A percentile compares a stretch with the other conserved stretches of the same genome.
phyloP scores from a whole-genome alignment of 2,888 invertebrate species.

The Tolmerus cingulatus region DNA sequence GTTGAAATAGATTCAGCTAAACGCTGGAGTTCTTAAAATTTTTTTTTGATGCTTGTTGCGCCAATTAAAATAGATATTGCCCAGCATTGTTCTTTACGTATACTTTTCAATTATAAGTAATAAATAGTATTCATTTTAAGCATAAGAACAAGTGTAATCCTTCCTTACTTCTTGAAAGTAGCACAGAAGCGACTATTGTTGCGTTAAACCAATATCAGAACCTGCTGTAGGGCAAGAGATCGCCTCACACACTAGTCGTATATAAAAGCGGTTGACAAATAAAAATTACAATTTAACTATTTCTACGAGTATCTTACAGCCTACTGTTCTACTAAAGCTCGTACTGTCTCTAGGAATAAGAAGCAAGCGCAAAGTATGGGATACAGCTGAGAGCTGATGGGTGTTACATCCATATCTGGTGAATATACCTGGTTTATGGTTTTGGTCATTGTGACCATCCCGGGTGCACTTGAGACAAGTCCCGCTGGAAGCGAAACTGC shows the following conservation, averaged over 20 bases:
- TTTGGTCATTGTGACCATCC: slow-evolving; percentile 73
- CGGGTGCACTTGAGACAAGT: slow-evolving; percentile 67
- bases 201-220: not conserved
- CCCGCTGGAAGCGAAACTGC: slow-evolving; percentile 66
- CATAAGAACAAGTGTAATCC: not conserved
- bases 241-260: not conserved
- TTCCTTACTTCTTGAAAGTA: not conserved
- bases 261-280: not conserved
- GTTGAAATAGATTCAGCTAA: too few relatives aligned
- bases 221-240: not conserved
- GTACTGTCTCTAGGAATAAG: not conserved
- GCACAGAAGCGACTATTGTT: not conserved
- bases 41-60: not conserved
- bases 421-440: slow-evolving; percentile 63
- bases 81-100: not conserved
- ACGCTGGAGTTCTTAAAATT: not conserved
- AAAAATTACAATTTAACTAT: not conserved
- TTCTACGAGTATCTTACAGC: not conserved
- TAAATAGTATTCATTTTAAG: not conserved
- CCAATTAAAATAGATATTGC: not conserved
- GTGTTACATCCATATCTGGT: not conserved
- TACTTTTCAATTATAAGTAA: not conserved
- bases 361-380: slow-evolving; percentile 11
- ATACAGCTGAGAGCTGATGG: not conserved
- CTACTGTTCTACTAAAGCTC: slow-evolving; percentile 5